A percentile compares a stretch with the other conserved stretches of the same genome.
Evolutionary conservation across 2,888 invertebrate genomes (phyloP).

Genomic region (Ennomos quercinarius): DNA sequence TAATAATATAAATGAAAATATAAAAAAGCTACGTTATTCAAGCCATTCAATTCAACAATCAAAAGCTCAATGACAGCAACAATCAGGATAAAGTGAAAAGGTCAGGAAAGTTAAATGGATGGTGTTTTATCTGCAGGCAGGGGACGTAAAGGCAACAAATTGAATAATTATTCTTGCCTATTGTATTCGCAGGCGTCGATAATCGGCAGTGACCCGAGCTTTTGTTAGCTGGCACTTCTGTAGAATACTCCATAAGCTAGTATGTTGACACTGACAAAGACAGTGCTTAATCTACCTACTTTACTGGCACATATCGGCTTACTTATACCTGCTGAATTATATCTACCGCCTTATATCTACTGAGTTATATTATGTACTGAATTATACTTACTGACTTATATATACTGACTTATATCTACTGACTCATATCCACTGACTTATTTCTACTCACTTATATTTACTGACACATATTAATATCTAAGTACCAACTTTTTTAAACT

Average conservation of each 20-base stretch:
- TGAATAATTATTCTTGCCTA: conserved; percentile 73
- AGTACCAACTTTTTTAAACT: too few relatives aligned
- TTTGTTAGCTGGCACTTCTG: conserved; percentile 55
- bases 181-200: conserved; percentile 64
- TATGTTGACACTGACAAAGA: conserved; percentile 25
- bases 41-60: conserved; percentile 45
- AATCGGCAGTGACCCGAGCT: conserved; percentile 64
- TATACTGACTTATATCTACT: too few relatives aligned
- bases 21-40: conserved; percentile 2
- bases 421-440: too few relatives aligned
- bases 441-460: too few relatives aligned
- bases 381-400: too few relatives aligned
- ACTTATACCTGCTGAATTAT: too few relatives aligned
- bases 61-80: conserved; percentile 56
- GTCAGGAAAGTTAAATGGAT: conserved; percentile 62
- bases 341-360: too few relatives aligned
- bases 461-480: too few relatives aligned
- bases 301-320: too few relatives aligned
- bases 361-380: too few relatives aligned
- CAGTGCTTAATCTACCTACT: conserved; percentile 13
- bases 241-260: conserved; percentile 48
- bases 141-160: conserved; percentile 66
- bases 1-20: too few relatives aligned
- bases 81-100: conserved; percentile 56
- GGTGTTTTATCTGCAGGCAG: conserved; percentile 59